Percentiles rank a stretch among this genome's conserved stretches.
These are phyloP conservation scores for Esox masquinongy DNA, from an alignment of 2,797 vertebrate genomes.

Conservation along the genomic window DNA sequence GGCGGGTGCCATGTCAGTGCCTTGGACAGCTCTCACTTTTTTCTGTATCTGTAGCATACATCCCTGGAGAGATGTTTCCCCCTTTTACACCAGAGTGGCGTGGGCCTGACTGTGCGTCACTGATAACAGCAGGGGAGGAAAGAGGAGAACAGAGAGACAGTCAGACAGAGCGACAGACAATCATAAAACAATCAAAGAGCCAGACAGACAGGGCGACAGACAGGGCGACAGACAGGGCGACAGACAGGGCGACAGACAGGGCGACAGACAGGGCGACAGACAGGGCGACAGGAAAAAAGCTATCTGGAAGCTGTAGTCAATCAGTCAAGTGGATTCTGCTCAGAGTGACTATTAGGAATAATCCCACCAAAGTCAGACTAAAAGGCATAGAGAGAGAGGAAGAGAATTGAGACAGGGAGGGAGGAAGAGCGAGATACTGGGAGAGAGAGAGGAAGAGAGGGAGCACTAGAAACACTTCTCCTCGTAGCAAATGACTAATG, in stretches of 20 bases:
- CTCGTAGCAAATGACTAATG: neutral
- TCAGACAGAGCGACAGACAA: neutral
- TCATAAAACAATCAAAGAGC: neutral
- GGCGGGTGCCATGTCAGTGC: neutral
- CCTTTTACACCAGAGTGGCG: slow-evolving; percentile 54
- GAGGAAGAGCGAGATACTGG: neutral
- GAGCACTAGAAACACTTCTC: slow-evolving; percentile 19
- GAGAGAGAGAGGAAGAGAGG: slow-evolving; percentile 1
- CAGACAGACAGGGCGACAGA: neutral
- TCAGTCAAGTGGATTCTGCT: neutral
- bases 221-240: no score
- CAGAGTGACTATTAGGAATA: no score
- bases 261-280: no score
- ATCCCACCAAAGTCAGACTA: neutral
- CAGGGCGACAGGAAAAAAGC: no score
- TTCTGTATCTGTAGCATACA: neutral
- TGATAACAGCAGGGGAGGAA: slow-evolving; percentile 56
- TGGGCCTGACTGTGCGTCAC: slow-evolving; percentile 48
- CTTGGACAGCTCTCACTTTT: neutral
- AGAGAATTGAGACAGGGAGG: neutral
- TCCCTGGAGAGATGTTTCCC: slow-evolving; percentile 32
- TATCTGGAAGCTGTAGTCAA: neutral
- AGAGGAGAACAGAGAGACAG: neutral
- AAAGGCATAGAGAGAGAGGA: neutral
- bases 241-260: no score